Evolutionary conservation across 2,888 invertebrate genomes (phyloP), one percentile per base, ranked within the genome.

Genomic region (Phalera bucephala): DNA sequence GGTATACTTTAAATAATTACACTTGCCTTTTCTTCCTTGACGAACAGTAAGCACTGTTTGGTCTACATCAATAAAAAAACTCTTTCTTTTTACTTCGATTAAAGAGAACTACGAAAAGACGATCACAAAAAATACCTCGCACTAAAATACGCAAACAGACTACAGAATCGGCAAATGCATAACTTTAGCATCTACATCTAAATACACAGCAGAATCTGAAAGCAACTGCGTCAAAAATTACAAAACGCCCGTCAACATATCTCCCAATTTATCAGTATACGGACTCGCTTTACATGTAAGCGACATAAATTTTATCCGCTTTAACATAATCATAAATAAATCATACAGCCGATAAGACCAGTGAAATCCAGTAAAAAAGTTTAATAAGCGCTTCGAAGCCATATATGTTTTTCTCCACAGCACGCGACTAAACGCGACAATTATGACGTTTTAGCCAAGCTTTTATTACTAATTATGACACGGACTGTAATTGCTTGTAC

Each of bases 401-500:
- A 7, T 28, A 29, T 25, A 31, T 51, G 46, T 49, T 44, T 40
- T 33, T 7, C 8, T 13, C 3, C 26, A 27, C 36, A 29, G 53
- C 59, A 62, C 63, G 63, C 46, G 54, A 37, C 62, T 54, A 45
- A 51, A 41, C 33, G 38, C 46, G 31, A 36, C 36, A 48, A 58
- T 59, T 54, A 49, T 13, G 25, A 27, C 35, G 11, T 34, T 43
- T 42, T 44, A 46, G 41, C 42, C 36, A 46, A 43, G 47, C 50
- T 34, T 54, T 55, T 55, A 54, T 56, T 34, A 58, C 52, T 49
- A 63, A 64, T 61, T 63, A 59, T 53, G 50, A 51, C 52, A 58
- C 44, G 36, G 29, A 30, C 14, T 26, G 42, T 53, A 64, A 61
- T 59, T 45, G 48, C 49, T 15, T 22, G 45, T 49, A 59, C 60